Base-by-base conservation (phyloP, 1,140 invertebrate species). In the Dendroctonus ponderosae region DNA sequence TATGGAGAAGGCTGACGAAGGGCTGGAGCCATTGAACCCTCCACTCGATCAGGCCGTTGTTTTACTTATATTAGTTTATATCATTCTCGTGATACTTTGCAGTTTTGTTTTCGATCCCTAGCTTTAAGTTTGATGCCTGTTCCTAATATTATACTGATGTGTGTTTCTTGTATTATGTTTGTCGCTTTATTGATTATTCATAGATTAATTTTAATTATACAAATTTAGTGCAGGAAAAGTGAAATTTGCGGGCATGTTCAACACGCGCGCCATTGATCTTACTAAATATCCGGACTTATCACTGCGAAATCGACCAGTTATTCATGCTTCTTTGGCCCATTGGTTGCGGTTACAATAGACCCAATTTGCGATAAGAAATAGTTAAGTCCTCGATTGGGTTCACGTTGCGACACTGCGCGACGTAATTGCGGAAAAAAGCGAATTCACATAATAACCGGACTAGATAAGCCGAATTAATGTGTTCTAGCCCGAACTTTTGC, bases 1-100 rank as follows among this genome's bases (percentile, higher is more conserved):
- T 79, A 54, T 79, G 78, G 78, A 78, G 77, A 68, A 68, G 78
- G 68, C 69, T 79, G 58, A 79, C 78, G 7, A 79, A 79, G 68
- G 78, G 78, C 15, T 79, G 78, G 78, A 72, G 75, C 46, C 75
- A 77, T 65, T 71, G 60, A 41, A 41, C n/a, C 11, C n/a, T 39
- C 26, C 26, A 56, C 41, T 51, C 50, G 0, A 15, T 51, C 43
- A 46, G 12, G 12, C 26, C 12, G 43, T 46, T 12, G 43, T 46
- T 46, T 46, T 46, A 46, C 43, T 12, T 51, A 50, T 7, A 15
- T 51, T 9, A 52, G 3, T 58, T 42, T 58, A 44, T 7, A 48
- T 12, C n/a, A 38, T 50, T 51, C 40, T 15, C 62, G 62, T 63
- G 62, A 63, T 63, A 63, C 54, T 63, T 63, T 54, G 41, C 56